These are phyloP conservation scores for Chiridota heheva DNA, from an alignment of 35 echinoderm and acorn worm genomes.

Conservation along the genomic window DNA sequence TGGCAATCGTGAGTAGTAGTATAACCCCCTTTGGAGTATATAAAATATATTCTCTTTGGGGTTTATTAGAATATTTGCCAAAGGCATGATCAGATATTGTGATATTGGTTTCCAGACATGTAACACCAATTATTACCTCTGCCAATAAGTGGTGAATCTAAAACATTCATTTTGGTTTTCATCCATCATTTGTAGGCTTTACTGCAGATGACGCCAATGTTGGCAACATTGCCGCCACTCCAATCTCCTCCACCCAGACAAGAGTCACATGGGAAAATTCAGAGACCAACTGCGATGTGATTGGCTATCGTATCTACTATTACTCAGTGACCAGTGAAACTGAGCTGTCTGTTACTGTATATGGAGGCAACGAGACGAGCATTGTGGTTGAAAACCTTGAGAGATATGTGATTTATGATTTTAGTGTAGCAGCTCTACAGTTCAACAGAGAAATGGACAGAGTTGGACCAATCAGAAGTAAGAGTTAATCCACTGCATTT, in stretches of 20 bases:
- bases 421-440: slow-evolving; percentile 30
- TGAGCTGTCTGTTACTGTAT: not conserved
- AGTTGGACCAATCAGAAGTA: no score
- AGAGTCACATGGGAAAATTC: slow-evolving; percentile 68
- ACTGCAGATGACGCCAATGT: slow-evolving; percentile 53
- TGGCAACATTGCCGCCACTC: slow-evolving; percentile 18
- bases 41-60: no score
- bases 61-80: no score
- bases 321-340: not conserved
- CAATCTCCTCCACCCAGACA: not conserved
- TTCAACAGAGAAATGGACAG: slow-evolving; percentile 10
- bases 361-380: not conserved
- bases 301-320: slow-evolving; percentile 59
- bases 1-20: no score
- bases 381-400: not conserved
- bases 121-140: no score
- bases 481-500: no score
- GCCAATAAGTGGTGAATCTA: no score
- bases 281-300: slow-evolving; percentile 49
- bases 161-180: not conserved
- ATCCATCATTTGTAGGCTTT: slow-evolving; percentile 43
- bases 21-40: no score
- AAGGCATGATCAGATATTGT: no score
- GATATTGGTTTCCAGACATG: no score
- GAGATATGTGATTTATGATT: not conserved